Evolutionary conservation across 2,888 invertebrate genomes (phyloP), one percentile per base, ranked within the genome.

Genomic region (Cheilosia impressa): DNA sequence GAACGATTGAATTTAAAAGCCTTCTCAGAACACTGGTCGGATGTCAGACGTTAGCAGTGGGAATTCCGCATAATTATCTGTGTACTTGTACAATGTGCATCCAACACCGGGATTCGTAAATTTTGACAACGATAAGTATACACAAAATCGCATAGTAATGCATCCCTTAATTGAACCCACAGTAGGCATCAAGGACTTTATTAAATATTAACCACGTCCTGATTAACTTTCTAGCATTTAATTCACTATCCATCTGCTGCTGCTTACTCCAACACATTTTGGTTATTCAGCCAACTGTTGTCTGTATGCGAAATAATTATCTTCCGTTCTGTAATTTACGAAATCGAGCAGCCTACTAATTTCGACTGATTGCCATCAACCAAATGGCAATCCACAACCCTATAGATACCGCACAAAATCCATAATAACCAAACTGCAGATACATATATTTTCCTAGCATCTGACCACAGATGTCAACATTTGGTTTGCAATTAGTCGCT

Each of bases 401-500:
- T 41, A 58, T 58, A 65, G 63, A 47, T 34, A 13, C 62, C 62
- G 53, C 50, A 68, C 13, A 24, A 60, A 69, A 78, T 63, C 69
- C 62, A 63, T 75, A 80, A 80, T 71, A 53, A 60, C 60, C 68
- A 38, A 75, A 60, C 45, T 84, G 84, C 79, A 84, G 75, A 63
- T 63, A 66, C 63, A 80, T 84, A 79, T 69, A 84, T 84, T 79
- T 43, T 45, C 43, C 58, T 79, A 65, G 58, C 55, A 45, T 75
- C 45, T 65, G 34, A 84, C 84, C 84, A 17, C 80, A 84, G 69
- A 84, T 84, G 80, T 84, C 84, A 84, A 75, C 84, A 80, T 80
- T 80, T 79, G 84, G 84, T 75, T 84, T 79, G 79, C 75, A 79
- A 84, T 79, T 84, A 79, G 84, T 75, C 45, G 31, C 17, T 69